Base-by-base conservation (phyloP, 2,888 invertebrate genomes). In the Mayetiola destructor region DNA sequence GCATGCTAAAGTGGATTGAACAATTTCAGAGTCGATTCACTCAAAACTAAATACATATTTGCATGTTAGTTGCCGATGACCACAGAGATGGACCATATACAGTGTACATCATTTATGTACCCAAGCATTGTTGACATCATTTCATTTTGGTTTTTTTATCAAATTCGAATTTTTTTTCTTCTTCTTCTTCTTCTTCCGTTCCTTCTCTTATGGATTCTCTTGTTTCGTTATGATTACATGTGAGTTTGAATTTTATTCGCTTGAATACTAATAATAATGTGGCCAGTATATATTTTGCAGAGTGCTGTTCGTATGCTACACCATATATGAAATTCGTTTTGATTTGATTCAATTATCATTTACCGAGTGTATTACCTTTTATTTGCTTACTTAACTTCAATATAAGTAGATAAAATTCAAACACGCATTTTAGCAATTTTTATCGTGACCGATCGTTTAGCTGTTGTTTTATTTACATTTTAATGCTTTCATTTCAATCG, bases 1-100 rank as follows among this genome's bases (percentile, higher is more conserved):
- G 48, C n/a, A 27, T 48, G 48, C n/a, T 48, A 48, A 48, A 48
- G 48, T 48, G 48, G 48, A 48, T 48, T 48, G 48, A 48, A 48
- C 48, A 48, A 27, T 23, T 48, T 27, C 48, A 48, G 48, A 27
- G 48, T 48, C n/a, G 37, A 10, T 37, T 37, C n/a, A n/a, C 37
- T 48, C 48, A 48, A 27, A 27, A 48, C 48, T 27, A 48, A 27
- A 48, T 48, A 48, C 27, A 48, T 9, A 48, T 48, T 48, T 48
- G 48, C 48, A 48, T 48, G 48, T 48, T 48, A 48, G 48, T 48
- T 48, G 27, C 48, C 27, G 48, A 48, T 48, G 48, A 48, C 48
- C 48, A 27, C 48, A 48, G 48, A n/a, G n/a, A n/a, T n/a, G n/a
- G n/a, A n/a, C n/a, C n/a, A n/a, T n/a, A n/a, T n/a, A n/a, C n/a